Evolutionary conservation across 2,888 invertebrate species (phyloP).

Genomic region (Frankliniella intonsa): DNA sequence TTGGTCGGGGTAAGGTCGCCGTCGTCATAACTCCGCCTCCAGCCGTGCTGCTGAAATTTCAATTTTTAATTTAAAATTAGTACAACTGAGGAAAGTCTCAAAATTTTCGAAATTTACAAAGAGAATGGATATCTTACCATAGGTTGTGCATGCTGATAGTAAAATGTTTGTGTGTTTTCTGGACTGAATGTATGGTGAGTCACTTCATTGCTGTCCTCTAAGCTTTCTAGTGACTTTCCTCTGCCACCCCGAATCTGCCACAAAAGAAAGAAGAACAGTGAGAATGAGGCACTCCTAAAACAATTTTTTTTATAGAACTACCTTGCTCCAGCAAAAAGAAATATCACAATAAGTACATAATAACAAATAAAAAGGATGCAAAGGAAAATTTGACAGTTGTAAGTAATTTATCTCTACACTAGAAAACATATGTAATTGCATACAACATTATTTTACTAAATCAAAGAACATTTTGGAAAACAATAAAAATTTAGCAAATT

Average conservation of each 20-base stretch:
- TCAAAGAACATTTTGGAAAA: not conserved
- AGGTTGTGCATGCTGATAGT: conserved; percentile 49
- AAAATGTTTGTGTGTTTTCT: conserved; percentile 58
- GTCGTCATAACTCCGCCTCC: conserved; percentile 79
- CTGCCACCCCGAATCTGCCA: conserved; percentile 72
- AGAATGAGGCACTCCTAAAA: not conserved
- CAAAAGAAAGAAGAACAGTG: conserved; percentile 40
- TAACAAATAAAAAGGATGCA: not conserved
- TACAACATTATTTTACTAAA: not conserved
- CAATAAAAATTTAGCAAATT: not conserved
- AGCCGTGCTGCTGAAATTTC: conserved; percentile 46
- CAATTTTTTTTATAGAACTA: not conserved
- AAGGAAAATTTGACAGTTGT: not conserved
- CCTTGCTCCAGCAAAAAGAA: not conserved
- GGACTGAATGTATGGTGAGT: conserved; percentile 59
- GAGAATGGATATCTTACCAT: conserved; percentile 38
- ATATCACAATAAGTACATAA: not conserved
- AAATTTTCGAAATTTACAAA: too few species aligned
- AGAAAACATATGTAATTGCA: too few species aligned
- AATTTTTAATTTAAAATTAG: too few species aligned
- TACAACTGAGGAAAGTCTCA: too few species aligned
- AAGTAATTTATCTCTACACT: not conserved
- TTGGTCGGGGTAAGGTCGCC: conserved; percentile 88
- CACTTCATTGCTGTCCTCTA: conserved; percentile 59
- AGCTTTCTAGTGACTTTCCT: conserved; percentile 78